Evolutionary conservation across 2,113 vertebrate genomes (phyloP).

Genomic region (Rhinopomastus cyanomelas): DNA sequence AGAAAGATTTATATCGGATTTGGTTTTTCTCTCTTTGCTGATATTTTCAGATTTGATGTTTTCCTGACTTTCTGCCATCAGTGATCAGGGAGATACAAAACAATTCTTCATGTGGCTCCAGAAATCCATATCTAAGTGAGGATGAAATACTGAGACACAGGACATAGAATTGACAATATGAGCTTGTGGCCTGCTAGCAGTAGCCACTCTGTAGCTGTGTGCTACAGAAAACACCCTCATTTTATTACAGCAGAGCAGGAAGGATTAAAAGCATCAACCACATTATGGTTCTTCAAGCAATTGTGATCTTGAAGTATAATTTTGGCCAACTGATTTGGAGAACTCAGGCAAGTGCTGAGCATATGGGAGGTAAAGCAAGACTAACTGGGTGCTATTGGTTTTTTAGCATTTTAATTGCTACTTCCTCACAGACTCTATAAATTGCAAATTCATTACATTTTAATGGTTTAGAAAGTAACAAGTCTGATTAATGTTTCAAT

Average conservation of each 20-base stretch:
- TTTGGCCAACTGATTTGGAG: conserved; percentile 47
- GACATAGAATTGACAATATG: conserved; percentile 49
- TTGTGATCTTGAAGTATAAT: conserved; percentile 48
- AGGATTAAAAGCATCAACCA: conserved; percentile 68
- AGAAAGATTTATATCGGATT: background rate
- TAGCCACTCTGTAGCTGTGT: too few relatives aligned
- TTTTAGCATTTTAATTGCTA: background rate
- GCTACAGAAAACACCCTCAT: conserved; percentile 40
- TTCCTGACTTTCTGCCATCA: background rate
- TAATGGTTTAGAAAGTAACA: background rate
- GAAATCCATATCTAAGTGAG: background rate
- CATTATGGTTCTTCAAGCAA: conserved; percentile 61
- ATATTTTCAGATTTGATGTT: conserved; percentile 39
- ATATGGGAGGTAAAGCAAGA: background rate
- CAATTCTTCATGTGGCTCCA: conserved; percentile 51
- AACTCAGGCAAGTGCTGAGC: conserved; percentile 25
- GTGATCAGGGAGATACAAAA: conserved; percentile 38
- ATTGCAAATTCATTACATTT: background rate
- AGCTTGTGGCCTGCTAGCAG: conserved; percentile 7
- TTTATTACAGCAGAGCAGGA: conserved; percentile 66
- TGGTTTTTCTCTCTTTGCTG: conserved; percentile 25
- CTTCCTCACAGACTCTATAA: background rate
- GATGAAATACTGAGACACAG: conserved; percentile 50
- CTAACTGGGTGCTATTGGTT: background rate
- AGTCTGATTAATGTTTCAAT: background rate